These are phyloP conservation scores for Orius insidiosus DNA, from an alignment of 1,140 invertebrate species.

Conservation along the genomic window DNA sequence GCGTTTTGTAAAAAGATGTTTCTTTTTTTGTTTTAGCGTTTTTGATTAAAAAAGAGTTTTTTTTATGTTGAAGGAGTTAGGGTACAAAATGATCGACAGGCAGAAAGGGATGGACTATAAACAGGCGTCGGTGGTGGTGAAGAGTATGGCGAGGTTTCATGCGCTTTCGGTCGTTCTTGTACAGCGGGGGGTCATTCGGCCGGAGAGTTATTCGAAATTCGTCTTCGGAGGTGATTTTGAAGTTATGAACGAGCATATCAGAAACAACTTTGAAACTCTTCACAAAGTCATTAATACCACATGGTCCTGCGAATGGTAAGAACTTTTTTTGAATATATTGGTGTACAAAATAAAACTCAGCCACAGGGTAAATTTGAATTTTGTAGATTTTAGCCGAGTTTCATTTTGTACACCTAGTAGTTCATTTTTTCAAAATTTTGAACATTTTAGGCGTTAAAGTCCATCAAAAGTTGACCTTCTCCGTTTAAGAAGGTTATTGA, in stretches of 20 bases:
- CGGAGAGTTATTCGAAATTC: slow-evolving; percentile 4
- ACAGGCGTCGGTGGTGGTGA: slow-evolving; percentile 12
- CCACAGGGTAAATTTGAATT: too few relatives aligned
- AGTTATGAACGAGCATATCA: slow-evolving; percentile 4
- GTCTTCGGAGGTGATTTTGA: slow-evolving; percentile 5
- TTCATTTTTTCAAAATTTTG: too few relatives aligned
- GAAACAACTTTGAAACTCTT: slow-evolving; percentile 1
- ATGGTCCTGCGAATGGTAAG: slow-evolving; percentile 10
- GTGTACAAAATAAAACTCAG: too few relatives aligned
- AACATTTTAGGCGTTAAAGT: too few relatives aligned
- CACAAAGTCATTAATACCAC: not conserved
- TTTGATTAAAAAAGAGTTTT: too few relatives aligned
- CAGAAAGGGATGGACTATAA: slow-evolving; percentile 13
- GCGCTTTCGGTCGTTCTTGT: slow-evolving; percentile 12
- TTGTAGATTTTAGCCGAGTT: too few relatives aligned
- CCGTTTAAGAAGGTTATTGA: too few relatives aligned
- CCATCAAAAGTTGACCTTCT: too few relatives aligned
- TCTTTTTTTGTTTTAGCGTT: too few relatives aligned
- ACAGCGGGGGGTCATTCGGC: not conserved
- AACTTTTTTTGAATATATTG: too few relatives aligned
- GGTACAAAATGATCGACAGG: slow-evolving; percentile 15
- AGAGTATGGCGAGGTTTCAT: slow-evolving; percentile 15
- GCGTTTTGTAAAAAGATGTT: too few relatives aligned
- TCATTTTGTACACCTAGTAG: too few relatives aligned
- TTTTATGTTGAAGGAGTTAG: not conserved